Evolutionary conservation across 2,113 vertebrate species (phyloP).

Genomic region (Arizona elegans): DNA sequence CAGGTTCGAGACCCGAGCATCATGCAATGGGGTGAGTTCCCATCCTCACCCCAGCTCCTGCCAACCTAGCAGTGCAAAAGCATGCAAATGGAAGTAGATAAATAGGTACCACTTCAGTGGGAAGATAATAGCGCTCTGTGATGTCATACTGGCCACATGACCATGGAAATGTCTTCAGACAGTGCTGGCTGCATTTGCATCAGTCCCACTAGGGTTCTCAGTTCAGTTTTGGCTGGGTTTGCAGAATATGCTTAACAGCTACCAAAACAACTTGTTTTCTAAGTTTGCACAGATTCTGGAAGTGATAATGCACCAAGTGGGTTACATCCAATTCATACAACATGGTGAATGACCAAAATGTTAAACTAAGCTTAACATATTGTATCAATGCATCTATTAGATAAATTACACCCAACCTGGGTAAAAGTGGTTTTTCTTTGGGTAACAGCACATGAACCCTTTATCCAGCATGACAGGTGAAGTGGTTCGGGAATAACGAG

Average conservation of each 20-base stretch:
- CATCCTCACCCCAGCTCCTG: too few species aligned
- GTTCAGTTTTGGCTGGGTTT: background rate
- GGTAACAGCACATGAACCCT: too few species aligned
- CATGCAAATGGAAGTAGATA: background rate
- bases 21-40: background rate
- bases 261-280: background rate
- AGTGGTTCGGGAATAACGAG: too few species aligned
- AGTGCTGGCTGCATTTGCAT: background rate
- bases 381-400: background rate
- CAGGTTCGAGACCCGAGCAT: background rate
- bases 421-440: too few species aligned
- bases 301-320: background rate
- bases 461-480: too few species aligned
- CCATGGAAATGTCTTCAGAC: background rate
- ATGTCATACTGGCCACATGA: background rate
- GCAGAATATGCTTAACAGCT: background rate
- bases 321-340: background rate
- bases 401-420: background rate
- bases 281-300: background rate
- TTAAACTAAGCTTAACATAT: background rate
- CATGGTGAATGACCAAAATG: background rate
- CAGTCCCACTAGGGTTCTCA: background rate
- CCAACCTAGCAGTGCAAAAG: background rate
- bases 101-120: background rate
- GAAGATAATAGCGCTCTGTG: background rate